Percentiles rank a stretch among this genome's conserved stretches.
Evolutionary conservation across 2,888 invertebrate species (phyloP).

Genomic region (Brachyptera risi): DNA sequence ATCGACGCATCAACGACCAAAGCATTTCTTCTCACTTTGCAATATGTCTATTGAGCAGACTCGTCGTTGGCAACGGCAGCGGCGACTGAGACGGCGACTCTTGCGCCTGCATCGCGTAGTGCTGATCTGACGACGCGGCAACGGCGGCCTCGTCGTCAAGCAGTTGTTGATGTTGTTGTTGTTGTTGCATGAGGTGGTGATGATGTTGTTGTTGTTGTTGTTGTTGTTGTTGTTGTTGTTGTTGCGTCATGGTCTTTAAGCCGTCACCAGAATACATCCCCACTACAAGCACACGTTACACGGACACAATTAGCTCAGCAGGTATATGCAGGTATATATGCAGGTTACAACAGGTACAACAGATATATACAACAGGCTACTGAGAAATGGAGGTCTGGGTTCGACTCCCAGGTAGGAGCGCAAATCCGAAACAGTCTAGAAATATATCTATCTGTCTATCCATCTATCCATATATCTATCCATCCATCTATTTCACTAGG

Average conservation of each 20-base stretch:
- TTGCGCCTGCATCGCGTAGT: slow-evolving; percentile 22
- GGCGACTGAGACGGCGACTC: slow-evolving; percentile 32
- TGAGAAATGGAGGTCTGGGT: too few species aligned
- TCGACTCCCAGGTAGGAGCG: too few species aligned
- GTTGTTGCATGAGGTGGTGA: slow-evolving; percentile 8
- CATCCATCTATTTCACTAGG: too few species aligned
- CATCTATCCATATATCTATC: too few species aligned
- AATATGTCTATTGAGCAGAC: slow-evolving; percentile 34
- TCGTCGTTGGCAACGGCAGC: slow-evolving; percentile 31
- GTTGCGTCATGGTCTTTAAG: background rate
- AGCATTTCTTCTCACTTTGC: slow-evolving; percentile 34
- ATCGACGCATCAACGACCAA: too few species aligned
- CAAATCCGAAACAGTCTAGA: too few species aligned
- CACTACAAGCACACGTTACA: slow-evolving; percentile 11
- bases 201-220: slow-evolving; percentile 5
- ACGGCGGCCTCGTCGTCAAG: slow-evolving; percentile 19
- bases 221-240: slow-evolving; percentile 5
- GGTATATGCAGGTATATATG: too few species aligned
- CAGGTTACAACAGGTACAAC: too few species aligned
- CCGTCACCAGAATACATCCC: slow-evolving; percentile 8
- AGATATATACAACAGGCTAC: too few species aligned
- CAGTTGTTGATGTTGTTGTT: slow-evolving; percentile 6
- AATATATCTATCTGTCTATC: too few species aligned
- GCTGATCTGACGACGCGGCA: slow-evolving; percentile 9
- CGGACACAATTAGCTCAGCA: background rate